Evolutionary conservation across 2,888 invertebrate species (phyloP).

Genomic region (Diachrysia chrysitis): DNA sequence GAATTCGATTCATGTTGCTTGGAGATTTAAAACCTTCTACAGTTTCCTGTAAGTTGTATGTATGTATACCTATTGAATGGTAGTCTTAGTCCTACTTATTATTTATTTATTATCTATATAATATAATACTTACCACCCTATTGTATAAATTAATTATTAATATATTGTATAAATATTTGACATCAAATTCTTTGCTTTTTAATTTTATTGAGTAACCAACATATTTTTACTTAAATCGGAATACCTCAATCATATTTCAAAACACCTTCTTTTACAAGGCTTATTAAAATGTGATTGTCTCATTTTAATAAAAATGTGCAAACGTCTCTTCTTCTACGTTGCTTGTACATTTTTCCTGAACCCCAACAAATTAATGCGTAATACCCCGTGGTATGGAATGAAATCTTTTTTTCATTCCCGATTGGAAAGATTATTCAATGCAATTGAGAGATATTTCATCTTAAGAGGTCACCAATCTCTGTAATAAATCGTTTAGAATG

Average conservation of each 20-base stretch:
- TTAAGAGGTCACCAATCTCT: conserved; percentile 50
- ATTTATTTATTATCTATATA: too few relatives aligned
- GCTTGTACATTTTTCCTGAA: conserved; percentile 36
- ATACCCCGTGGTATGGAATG: conserved; percentile 54
- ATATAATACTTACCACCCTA: too few relatives aligned
- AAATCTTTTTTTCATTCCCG: conserved; percentile 59
- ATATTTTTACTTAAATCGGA: too few relatives aligned
- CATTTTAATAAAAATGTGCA: not conserved
- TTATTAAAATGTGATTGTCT: not conserved
- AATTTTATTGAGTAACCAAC: too few relatives aligned
- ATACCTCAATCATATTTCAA: too few relatives aligned
- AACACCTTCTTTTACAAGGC: too few relatives aligned
- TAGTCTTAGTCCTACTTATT: too few relatives aligned
- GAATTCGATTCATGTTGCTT: conserved; percentile 15
- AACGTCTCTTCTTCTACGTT: conserved; percentile 3
- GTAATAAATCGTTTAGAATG: conserved; percentile 51
- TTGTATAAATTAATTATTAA: too few relatives aligned
- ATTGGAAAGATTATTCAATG: conserved; percentile 62
- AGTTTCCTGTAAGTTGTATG: not conserved
- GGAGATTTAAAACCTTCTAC: conserved; percentile 8
- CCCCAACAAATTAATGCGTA: conserved; percentile 51
- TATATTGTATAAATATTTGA: too few relatives aligned
- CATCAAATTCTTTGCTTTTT: too few relatives aligned
- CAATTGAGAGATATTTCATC: conserved; percentile 56
- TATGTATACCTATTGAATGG: not conserved